These are phyloP conservation scores for Oscheius onirici DNA, from an alignment of 2,888 invertebrate genomes.

Conservation along the genomic window DNA sequence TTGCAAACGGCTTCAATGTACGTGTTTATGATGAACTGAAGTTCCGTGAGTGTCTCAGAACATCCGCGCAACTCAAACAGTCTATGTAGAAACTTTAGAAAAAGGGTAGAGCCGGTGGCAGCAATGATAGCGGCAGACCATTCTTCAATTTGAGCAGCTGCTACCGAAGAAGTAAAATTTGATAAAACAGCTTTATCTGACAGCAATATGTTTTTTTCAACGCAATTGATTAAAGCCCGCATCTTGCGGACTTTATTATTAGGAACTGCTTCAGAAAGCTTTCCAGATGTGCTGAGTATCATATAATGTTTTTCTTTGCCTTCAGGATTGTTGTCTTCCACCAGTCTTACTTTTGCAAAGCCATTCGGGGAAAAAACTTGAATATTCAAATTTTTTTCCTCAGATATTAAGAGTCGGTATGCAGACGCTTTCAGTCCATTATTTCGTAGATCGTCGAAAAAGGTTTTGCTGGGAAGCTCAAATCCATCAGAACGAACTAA, in stretches of 20 bases:
- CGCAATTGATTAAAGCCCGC: not conserved
- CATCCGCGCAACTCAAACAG: conserved; percentile 15
- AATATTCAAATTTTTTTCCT: conserved; percentile 5
- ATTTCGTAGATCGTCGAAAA: too few species aligned
- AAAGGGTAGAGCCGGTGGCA: not conserved
- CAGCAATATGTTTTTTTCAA: not conserved
- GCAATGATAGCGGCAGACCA: not conserved
- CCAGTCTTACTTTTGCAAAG: conserved; percentile 10
- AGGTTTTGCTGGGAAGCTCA: too few species aligned
- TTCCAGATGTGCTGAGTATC: too few species aligned
- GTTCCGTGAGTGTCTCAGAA: not conserved
- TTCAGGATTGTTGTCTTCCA: conserved; percentile 21
- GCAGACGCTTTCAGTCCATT: not conserved
- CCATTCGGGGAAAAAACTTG: conserved; percentile 20
- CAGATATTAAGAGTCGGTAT: conserved; percentile 6
- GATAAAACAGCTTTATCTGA: not conserved
- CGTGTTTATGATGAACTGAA: conserved; percentile 10
- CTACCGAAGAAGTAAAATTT: not conserved
- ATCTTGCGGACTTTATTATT: not conserved
- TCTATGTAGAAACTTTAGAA: not conserved
- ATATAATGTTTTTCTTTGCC: not conserved
- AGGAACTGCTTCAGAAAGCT: too few species aligned
- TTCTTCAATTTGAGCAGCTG: not conserved
- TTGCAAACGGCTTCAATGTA: conserved; percentile 5
- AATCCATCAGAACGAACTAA: too few species aligned